Conservation (phyloP, 2,113 vertebrate species). For the Jacana jacana region DNA sequence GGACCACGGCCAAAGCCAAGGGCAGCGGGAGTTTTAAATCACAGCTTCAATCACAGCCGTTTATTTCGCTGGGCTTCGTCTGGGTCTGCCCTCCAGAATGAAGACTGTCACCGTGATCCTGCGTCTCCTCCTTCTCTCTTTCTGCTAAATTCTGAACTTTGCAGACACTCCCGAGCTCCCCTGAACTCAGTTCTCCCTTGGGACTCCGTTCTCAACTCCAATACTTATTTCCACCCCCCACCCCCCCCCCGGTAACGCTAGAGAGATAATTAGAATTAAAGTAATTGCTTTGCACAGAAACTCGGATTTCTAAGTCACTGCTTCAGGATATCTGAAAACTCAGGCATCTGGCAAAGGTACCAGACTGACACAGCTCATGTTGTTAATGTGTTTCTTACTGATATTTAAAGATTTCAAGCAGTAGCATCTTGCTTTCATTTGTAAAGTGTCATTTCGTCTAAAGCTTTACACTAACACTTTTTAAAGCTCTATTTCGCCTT, state of each 20-base stretch:
- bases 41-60: neutral
- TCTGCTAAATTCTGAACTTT: neutral
- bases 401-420: neutral
- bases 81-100: neutral
- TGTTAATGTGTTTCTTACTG: neutral
- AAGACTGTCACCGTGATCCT: neutral
- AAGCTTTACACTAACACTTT: neutral
- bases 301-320: neutral
- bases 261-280: neutral
- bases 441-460: neutral
- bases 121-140: neutral
- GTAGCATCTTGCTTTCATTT: neutral
- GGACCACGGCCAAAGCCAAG: neutral
- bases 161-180: neutral
- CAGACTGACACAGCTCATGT: neutral
- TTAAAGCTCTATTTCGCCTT: neutral
- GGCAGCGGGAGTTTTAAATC: neutral
- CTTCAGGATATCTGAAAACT: neutral
- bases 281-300: neutral
- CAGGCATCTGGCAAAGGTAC: fast-evolving
- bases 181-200: neutral
- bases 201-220: neutral
- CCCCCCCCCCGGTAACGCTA: neutral
- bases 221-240: neutral
- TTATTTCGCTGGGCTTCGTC: neutral